A percentile compares a stretch with the other conserved stretches of the same genome.
Conservation (phyloP, 2,797 vertebrate species). For the Eurystomus glaucurus region DNA sequence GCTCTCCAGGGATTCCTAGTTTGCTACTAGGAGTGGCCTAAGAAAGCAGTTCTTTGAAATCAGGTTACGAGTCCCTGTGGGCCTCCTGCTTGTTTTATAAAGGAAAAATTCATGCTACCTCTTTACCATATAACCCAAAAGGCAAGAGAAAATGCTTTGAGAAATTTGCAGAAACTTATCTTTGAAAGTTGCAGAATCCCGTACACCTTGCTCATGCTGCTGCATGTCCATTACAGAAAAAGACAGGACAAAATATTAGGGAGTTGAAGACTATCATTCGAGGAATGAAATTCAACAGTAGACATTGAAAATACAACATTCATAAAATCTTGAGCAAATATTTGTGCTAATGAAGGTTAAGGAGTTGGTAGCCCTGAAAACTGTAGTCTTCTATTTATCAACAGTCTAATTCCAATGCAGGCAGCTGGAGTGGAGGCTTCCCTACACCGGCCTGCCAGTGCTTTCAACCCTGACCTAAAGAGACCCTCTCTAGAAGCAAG, state of each 20-base stretch:
- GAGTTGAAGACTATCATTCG: background rate
- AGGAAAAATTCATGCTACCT: conserved; percentile 24
- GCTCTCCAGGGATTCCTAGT: conserved; percentile 14
- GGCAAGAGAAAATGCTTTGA: conserved; percentile 27
- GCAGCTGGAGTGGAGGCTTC: conserved; percentile 71
- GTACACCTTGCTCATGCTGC: background rate
- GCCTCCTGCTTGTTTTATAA: conserved; percentile 30
- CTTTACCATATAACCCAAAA: background rate
- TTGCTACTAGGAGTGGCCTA: conserved; percentile 52
- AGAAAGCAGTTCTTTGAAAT: conserved; percentile 62
- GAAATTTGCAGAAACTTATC: conserved; percentile 10
- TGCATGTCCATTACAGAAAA: background rate
- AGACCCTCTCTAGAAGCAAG: conserved; percentile 76
- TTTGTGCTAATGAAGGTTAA: conserved; percentile 80
- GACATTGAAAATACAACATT: conserved; percentile 61
- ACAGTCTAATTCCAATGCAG: conserved; percentile 66
- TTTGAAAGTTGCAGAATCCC: background rate
- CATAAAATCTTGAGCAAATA: conserved; percentile 75
- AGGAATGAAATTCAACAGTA: conserved; percentile 8
- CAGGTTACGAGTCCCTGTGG: background rate
- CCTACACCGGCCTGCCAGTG: conserved; percentile 37
- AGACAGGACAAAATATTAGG: background rate
- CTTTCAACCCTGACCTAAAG: conserved; percentile 79
- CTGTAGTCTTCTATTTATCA: conserved; percentile 70
- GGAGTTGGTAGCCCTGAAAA: conserved; percentile 68